phyloP scores from a whole-genome alignment of 2,888 invertebrate species.

The Helobdella robusta region DNA sequence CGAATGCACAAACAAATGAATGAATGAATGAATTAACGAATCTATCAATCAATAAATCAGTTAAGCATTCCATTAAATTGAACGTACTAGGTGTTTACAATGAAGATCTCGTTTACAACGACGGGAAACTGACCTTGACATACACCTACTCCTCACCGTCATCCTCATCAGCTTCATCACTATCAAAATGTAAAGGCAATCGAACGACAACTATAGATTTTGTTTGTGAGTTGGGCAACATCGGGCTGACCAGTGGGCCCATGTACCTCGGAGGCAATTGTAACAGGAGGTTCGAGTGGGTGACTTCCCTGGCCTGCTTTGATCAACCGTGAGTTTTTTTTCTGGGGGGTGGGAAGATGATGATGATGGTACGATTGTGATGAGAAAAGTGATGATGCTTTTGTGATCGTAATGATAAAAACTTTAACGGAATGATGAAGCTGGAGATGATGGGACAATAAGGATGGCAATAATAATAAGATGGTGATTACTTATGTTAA shows the following conservation, averaged over 20 bases:
- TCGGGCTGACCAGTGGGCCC: slow-evolving; percentile 11
- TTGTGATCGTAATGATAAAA: too few species aligned
- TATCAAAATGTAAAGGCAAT: neutral
- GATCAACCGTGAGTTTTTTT: neutral
- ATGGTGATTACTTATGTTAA: too few species aligned
- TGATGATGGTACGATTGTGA: too few species aligned
- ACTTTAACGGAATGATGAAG: too few species aligned
- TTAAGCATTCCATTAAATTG: too few species aligned
- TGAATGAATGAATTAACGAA: too few species aligned
- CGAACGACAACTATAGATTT: slow-evolving; percentile 14
- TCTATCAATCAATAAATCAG: too few species aligned
- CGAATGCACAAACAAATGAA: too few species aligned
- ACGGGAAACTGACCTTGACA: slow-evolving; percentile 5
- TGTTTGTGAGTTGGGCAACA: slow-evolving; percentile 16
- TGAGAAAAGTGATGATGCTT: too few species aligned
- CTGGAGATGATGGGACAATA: too few species aligned
- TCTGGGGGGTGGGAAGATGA: too few species aligned
- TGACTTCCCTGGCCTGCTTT: slow-evolving; percentile 21
- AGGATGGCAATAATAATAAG: too few species aligned
- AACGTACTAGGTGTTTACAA: slow-evolving; percentile 19
- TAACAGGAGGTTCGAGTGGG: slow-evolving; percentile 17
- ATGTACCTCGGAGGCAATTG: neutral
- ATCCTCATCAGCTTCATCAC: neutral
- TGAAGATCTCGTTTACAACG: slow-evolving; percentile 4
- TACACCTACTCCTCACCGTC: slow-evolving; percentile 6